Percentiles rank a stretch among this genome's conserved stretches.
These are phyloP conservation scores for Contarinia nasturtii DNA, from an alignment of 1,140 invertebrate genomes.

Conservation along the genomic window DNA sequence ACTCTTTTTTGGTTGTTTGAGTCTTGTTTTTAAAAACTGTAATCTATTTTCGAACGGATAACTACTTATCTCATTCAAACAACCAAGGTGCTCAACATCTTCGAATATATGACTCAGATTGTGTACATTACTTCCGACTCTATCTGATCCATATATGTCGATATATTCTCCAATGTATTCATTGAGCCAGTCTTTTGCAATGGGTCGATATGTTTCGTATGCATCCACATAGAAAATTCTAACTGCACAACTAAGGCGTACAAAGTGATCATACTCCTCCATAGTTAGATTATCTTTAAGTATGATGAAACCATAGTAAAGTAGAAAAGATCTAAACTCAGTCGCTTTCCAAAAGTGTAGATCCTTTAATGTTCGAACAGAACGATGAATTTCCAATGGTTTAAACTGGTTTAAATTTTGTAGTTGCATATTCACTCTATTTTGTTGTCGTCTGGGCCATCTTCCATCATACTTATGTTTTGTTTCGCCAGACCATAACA, in stretches of 20 bases:
- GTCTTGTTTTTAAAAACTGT: too few species aligned
- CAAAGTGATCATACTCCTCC: constrained; percentile 3
- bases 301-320: constrained; percentile 2
- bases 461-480: neutral
- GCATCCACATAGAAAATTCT: neutral
- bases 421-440: neutral
- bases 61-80: too few species aligned
- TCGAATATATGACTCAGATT: too few species aligned
- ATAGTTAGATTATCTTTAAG: constrained; percentile 2
- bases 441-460: too few species aligned
- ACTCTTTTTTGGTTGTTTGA: too few species aligned
- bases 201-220: too few species aligned
- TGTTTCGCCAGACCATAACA: neutral
- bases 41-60: too few species aligned
- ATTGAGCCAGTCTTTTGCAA: too few species aligned
- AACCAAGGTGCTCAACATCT: too few species aligned
- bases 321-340: constrained; percentile 3
- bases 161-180: too few species aligned
- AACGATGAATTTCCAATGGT: constrained; percentile 2
- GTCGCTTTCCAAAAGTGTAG: constrained; percentile 4
- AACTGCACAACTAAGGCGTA: constrained; percentile 1
- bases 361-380: neutral
- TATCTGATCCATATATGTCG: too few species aligned
- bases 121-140: too few species aligned
- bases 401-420: neutral